A percentile compares a stretch with the other conserved stretches of the same genome.
These are phyloP conservation scores for Solea senegalensis DNA, from an alignment of 2,113 vertebrate genomes.

Conservation along the genomic window DNA sequence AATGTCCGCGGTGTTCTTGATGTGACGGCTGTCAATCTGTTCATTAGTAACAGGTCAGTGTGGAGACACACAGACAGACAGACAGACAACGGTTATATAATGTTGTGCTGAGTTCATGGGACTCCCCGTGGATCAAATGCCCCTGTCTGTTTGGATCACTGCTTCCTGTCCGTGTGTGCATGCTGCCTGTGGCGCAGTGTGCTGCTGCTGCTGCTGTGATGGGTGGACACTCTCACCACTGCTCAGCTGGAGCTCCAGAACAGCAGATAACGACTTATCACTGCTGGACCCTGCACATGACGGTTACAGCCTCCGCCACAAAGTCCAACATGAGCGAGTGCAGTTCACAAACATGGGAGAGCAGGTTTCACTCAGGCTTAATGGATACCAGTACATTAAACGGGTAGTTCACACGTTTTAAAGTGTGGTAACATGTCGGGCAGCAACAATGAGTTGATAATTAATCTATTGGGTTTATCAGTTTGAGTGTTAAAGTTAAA, in stretches of 20 bases:
- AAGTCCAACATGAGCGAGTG: neutral
- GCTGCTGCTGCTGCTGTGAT: neutral
- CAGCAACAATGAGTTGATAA: no score
- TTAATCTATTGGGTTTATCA: no score
- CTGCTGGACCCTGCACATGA: slow-evolving; percentile 22
- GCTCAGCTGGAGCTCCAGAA: neutral
- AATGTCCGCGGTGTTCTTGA: neutral
- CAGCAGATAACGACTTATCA: slow-evolving; percentile 43
- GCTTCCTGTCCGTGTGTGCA: slow-evolving; percentile 10
- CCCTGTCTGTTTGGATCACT: slow-evolving; percentile 36
- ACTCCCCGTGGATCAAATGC: slow-evolving; percentile 41
- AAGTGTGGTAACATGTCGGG: no score
- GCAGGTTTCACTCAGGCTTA: no score
- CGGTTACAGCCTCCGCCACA: neutral
- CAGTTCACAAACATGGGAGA: neutral
- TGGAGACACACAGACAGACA: neutral
- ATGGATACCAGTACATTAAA: no score
- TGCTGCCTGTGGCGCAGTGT: slow-evolving; percentile 13
- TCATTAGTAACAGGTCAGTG: slow-evolving; percentile 22
- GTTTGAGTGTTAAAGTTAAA: no score
- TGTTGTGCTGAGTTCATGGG: slow-evolving; percentile 28
- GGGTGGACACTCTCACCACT: no score
- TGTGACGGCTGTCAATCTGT: neutral
- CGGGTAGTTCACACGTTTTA: no score
- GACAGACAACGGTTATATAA: slow-evolving; percentile 29